These are phyloP conservation scores for Rhincodon typus DNA, from an alignment of 2,797 vertebrate genomes.

Conservation along the genomic window DNA sequence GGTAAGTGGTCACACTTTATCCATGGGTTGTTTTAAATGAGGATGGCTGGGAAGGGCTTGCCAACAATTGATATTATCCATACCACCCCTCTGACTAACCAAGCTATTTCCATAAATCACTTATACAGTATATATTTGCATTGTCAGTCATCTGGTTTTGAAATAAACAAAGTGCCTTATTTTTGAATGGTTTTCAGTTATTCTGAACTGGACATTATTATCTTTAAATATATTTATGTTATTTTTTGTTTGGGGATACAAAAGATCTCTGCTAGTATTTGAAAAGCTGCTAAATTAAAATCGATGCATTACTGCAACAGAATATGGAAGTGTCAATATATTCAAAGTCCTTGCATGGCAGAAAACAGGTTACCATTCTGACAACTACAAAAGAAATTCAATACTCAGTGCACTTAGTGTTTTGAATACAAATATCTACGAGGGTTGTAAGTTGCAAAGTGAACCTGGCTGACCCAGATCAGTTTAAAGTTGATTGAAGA, in stretches of 20 bases:
- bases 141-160: not conserved
- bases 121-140: not conserved
- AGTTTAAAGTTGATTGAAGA: conserved; percentile 35
- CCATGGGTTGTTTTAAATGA: not conserved
- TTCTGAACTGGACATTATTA: not conserved
- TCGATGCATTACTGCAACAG: not conserved
- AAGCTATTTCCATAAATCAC: not conserved
- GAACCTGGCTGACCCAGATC: conserved; percentile 20
- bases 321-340: not conserved
- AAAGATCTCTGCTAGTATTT: not conserved
- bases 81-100: not conserved
- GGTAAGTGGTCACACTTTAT: not conserved
- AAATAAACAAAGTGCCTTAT: not conserved
- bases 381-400: conserved; percentile 2
- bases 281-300: not conserved
- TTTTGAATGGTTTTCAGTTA: not conserved
- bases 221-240: not conserved
- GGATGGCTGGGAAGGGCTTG: not conserved
- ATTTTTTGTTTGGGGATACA: not conserved
- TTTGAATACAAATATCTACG: conserved; percentile 24
- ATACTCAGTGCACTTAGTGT: not conserved
- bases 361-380: conserved; percentile 1
- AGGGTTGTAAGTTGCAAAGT: not conserved
- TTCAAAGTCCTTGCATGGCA: not conserved
- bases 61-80: not conserved